Conservation (phyloP, 2,888 invertebrate species). For the Neoascia interrupta region DNA sequence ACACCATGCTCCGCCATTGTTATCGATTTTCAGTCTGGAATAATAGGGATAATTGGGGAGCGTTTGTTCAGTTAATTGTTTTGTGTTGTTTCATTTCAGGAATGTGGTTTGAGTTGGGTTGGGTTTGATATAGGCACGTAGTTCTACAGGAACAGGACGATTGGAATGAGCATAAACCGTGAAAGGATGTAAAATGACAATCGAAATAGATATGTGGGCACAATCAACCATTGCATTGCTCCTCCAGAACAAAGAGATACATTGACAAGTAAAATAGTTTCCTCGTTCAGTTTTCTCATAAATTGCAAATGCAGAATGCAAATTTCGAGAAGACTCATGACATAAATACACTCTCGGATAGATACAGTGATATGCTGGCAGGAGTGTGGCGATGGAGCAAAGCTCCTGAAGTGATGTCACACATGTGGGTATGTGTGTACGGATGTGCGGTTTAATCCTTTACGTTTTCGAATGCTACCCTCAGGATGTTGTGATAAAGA, state of each 20-base stretch:
- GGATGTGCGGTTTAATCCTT: constrained; percentile 66
- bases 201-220: too few species aligned
- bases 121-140: too few species aligned
- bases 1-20: constrained; percentile 92
- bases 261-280: constrained; percentile 53
- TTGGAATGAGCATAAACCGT: too few species aligned
- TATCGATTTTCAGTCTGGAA: constrained; percentile 87
- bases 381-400: neutral
- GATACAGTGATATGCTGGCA: constrained; percentile 14
- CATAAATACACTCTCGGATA: constrained; percentile 55
- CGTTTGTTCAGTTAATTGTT: too few species aligned
- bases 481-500: constrained; percentile 65
- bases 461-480: constrained; percentile 52
- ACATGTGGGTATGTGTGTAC: too few species aligned
- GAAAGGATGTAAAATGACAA: neutral
- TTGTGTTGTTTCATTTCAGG: too few species aligned
- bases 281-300: constrained; percentile 52
- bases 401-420: constrained; percentile 46
- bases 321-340: constrained; percentile 65
- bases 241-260: constrained; percentile 15
- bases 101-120: too few species aligned
- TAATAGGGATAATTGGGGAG: too few species aligned
- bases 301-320: constrained; percentile 64
- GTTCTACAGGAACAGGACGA: too few species aligned
- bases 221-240: too few species aligned